A percentile compares a stretch with the other conserved stretches of the same genome.
Evolutionary conservation across 2,888 invertebrate species (phyloP).

Genomic region (Theristus sp.): DNA sequence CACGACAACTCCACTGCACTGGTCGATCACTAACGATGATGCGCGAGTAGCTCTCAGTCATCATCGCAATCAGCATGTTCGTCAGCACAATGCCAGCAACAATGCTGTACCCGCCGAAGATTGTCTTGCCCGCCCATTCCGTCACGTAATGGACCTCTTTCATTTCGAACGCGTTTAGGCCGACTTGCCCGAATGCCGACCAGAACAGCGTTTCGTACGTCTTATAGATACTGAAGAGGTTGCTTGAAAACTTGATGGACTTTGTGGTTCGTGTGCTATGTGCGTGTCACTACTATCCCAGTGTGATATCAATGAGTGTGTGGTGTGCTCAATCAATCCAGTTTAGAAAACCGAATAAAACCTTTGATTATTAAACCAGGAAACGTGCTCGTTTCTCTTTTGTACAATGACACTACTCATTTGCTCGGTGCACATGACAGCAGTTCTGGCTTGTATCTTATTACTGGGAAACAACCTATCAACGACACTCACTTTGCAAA

Average conservation of each 20-base stretch:
- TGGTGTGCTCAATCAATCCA: no score
- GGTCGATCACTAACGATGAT: conserved; percentile 53
- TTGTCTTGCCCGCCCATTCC: conserved; percentile 88
- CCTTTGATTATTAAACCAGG: no score
- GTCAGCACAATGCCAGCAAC: conserved; percentile 89
- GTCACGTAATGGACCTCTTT: conserved; percentile 89
- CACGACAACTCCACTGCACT: neutral
- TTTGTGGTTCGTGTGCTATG: no score
- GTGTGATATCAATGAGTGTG: no score
- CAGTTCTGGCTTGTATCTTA: no score
- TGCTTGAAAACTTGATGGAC: no score
- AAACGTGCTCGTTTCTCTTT: no score
- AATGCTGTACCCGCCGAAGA: conserved; percentile 92
- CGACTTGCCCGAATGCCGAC: conserved; percentile 88
- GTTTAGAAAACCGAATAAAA: no score
- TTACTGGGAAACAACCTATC: no score
- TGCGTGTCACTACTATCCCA: no score
- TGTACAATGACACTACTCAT: no score
- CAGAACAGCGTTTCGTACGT: conserved; percentile 90
- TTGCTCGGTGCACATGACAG: no score
- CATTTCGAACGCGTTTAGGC: conserved; percentile 79
- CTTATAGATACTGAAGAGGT: conserved; percentile 62
- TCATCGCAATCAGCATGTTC: conserved; percentile 94
- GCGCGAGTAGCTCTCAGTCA: conserved; percentile 94
- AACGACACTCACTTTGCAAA: conserved; percentile 4